A percentile compares a stretch with the other conserved stretches of the same genome.
Conservation (phyloP, 2,797 vertebrate genomes). For the Enteromius anoplus region DNA sequence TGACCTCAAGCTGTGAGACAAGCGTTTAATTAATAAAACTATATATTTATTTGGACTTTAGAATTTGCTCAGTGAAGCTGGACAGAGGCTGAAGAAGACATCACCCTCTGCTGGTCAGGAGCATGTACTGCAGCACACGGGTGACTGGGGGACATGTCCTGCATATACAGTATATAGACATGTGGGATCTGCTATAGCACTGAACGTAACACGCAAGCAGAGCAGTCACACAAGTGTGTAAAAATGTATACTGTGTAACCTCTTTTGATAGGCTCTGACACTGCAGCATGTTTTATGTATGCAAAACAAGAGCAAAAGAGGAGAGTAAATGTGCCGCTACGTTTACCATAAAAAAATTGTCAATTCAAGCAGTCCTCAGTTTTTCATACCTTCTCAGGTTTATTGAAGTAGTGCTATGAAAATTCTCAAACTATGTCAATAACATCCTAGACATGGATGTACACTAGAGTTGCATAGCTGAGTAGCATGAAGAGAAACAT, state of each 20-base stretch:
- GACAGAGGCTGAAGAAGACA: conserved; percentile 36
- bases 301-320: conserved; percentile 42
- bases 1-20: not conserved
- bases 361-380: conserved; percentile 55
- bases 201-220: conserved; percentile 40
- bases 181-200: conserved; percentile 25
- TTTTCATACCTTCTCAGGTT: conserved; percentile 55
- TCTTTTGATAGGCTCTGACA: conserved; percentile 36
- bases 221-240: conserved; percentile 45
- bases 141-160: conserved; percentile 27
- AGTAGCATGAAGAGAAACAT: conserved; percentile 2
- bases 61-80: not conserved
- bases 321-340: conserved; percentile 20
- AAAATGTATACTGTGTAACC: conserved; percentile 57
- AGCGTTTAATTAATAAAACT: not conserved
- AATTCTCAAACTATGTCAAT: conserved; percentile 16
- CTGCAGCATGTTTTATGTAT: conserved; percentile 59
- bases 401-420: conserved; percentile 64
- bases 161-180: not conserved
- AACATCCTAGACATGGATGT: not conserved
- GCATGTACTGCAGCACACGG: conserved; percentile 26
- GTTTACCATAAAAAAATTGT: conserved; percentile 48
- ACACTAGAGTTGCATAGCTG: not conserved
- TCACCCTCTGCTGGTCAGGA: conserved; percentile 50
- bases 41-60: not conserved